Base-by-base conservation (phyloP, 2,888 invertebrate genomes). In the Cheilosia pagana region DNA sequence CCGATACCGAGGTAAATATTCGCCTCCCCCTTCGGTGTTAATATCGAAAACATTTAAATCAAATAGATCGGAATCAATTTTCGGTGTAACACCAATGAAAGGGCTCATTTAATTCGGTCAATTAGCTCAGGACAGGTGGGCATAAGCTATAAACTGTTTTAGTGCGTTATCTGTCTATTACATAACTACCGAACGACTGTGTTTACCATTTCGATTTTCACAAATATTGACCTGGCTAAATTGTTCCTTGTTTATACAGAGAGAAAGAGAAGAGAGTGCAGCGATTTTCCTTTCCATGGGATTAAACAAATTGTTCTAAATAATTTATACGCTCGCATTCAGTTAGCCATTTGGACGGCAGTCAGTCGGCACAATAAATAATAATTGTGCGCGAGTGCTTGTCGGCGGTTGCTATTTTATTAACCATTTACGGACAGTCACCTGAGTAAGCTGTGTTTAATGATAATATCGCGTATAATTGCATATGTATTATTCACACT, bases 51-150 rank as follows among this genome's bases (percentile, higher is more conserved):
- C 78, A 79, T 74, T 78, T 74, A 70, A 79, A 79, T 75, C 83
- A 83, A 83, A 79, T 70, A 68, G 63, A 79, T 74, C 79, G 71
- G 67, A 85, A 85, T 85, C 81, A 85, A 85, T 81, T 70, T 75
- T 55, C 53, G 65, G 25, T 57, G 52, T 76, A 39, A 65, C 59
- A 63, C 52, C 63, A 60, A 75, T 65, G 50, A 50, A 75, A 67
- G 43, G 62, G 41, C 71, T 59, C 79, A 74, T 83, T 83, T 79
- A 74, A 79, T 74, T 57, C 35, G 62, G 62, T 63, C 78, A 79
- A 78, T 83, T 83, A 83, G 68, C 39, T 70, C 2, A 10, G 31
- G 48, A 41, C 68, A 81, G 57, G 59, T 43, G 39, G 3, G 14
- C 50, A 14, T 50, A n/a, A n/a, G 7, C 14, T n/a, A 12, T 12